Base-by-base conservation (phyloP, 2,888 invertebrate species). In the Drosophila pegasa region DNA sequence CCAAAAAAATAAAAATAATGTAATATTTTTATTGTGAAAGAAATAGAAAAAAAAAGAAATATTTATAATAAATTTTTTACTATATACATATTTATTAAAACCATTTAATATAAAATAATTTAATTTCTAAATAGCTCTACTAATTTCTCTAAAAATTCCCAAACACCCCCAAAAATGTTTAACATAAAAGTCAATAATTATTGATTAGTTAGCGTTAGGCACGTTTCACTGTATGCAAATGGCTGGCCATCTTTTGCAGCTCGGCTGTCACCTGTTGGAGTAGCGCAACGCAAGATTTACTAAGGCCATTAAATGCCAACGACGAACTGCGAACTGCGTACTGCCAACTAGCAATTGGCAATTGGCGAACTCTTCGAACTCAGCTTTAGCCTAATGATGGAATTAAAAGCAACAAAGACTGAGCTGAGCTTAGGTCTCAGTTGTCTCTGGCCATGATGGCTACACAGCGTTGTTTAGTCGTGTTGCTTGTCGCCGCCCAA, bases 301-400 rank as follows among this genome's bases (percentile, higher is more conserved):
- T 75, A 54, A 62, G 57, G 59, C 75, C 67, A 74, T 87, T 85
- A 80, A 82, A 78, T 75, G 58, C 76, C 80, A 69, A 62, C 65
- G 57, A 47, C 60, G 60, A 70, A 62, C 63, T 57, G 43, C 62
- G 64, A 70, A 16, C 43, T 45, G 43, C 43, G 41, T 14, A 56
- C 51, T 58, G 59, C 27, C 35, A 50, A 65, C 31, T 47, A 56
- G 22, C 51, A 67, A 72, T 71, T 78, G 61, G 68, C 64, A 71
- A 47, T 12, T 18, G 43, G 43, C 45, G 12, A 50, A 35, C 50
- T 35, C 50, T 50, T 50, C 50, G 50, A 65, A 65, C 56, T 62
- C 55, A 55, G 70, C 51, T 35, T 65, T 45, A 60, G 57, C 70
- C 75, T 67, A 75, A 78, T 80, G 78, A 83, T 74, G 58, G 72